Conservation (phyloP, 2,113 vertebrate species). For the Gadus chalcogrammus region DNA sequence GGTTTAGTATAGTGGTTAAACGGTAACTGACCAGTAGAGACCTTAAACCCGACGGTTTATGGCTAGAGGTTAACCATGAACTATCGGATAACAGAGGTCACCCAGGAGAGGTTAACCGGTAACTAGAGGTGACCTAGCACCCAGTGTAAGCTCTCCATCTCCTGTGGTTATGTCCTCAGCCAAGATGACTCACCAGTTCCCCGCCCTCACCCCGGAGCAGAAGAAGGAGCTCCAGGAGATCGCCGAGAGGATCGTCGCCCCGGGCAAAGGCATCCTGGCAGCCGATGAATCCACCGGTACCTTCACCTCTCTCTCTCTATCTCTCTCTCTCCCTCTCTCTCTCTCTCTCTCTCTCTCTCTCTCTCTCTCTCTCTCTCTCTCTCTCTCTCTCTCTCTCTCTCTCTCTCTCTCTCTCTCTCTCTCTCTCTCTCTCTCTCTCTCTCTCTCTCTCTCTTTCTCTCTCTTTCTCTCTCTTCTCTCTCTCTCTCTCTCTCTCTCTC, state of each 20-base stretch:
- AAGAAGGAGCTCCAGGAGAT: conserved; percentile 95
- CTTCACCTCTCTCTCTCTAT: conserved; percentile 28
- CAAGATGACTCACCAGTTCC: conserved; percentile 90
- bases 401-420: not conserved
- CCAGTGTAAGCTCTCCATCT: not conserved
- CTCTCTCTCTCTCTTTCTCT: not conserved
- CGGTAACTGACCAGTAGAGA: not conserved
- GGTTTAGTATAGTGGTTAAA: not conserved
- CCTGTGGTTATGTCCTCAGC: conserved; percentile 36
- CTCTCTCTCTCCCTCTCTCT: not conserved
- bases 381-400: too few species aligned
- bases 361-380: not conserved
- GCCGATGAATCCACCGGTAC: conserved; percentile 96
- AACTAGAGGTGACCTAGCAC: not conserved
- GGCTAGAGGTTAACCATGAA: not conserved
- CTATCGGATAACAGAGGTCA: not conserved
- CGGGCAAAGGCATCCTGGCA: conserved; percentile 93
- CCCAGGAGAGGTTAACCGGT: not conserved
- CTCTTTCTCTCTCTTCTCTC: not conserved
- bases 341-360: not conserved
- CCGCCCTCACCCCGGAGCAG: conserved; percentile 88
- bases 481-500: not conserved
- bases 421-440: not conserved
- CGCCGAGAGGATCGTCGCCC: conserved; percentile 84
- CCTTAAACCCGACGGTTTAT: not conserved